Percentiles rank a stretch among this genome's conserved stretches.
Conservation (phyloP, 2,888 invertebrate genomes). For the Drosophila neutralis region DNA sequence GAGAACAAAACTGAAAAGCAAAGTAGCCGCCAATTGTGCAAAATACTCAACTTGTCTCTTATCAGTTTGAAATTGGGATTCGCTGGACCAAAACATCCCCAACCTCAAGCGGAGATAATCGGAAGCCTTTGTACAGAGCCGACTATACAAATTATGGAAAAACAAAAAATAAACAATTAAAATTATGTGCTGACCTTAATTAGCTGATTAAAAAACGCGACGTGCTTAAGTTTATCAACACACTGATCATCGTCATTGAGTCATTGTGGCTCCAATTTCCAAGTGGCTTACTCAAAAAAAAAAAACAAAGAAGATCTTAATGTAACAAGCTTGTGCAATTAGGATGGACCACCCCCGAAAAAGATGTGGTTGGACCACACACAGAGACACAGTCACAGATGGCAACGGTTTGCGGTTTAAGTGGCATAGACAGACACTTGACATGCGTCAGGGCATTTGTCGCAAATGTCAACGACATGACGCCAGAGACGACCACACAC, state of each 20-base stretch:
- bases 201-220: constrained; percentile 58
- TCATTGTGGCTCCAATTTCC: constrained; percentile 44
- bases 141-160: constrained; percentile 54
- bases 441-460: constrained; percentile 76
- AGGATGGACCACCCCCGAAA: constrained; percentile 65
- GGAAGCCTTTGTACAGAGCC: constrained; percentile 64
- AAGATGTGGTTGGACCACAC: constrained; percentile 58
- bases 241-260: constrained; percentile 29
- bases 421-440: constrained; percentile 62
- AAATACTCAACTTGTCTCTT: constrained; percentile 49
- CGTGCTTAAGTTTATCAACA: constrained; percentile 13
- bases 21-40: constrained; percentile 75
- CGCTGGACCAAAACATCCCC: constrained; percentile 14
- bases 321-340: constrained; percentile 72
- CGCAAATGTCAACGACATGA: constrained; percentile 80
- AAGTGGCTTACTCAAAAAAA: constrained; percentile 35
- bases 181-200: constrained; percentile 72
- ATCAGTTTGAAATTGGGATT: constrained; percentile 57
- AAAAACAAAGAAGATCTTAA: constrained; percentile 24
- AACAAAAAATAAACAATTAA: constrained; percentile 69
- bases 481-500: constrained; percentile 70
- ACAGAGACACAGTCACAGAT: constrained; percentile 23
- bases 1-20: constrained; percentile 49
- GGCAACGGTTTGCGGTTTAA: constrained; percentile 31
- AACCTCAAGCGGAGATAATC: constrained; percentile 28